A percentile compares a stretch with the other conserved stretches of the same genome.
Evolutionary conservation across 2,797 vertebrate genomes (phyloP).

Genomic region (Valencia hispanica): DNA sequence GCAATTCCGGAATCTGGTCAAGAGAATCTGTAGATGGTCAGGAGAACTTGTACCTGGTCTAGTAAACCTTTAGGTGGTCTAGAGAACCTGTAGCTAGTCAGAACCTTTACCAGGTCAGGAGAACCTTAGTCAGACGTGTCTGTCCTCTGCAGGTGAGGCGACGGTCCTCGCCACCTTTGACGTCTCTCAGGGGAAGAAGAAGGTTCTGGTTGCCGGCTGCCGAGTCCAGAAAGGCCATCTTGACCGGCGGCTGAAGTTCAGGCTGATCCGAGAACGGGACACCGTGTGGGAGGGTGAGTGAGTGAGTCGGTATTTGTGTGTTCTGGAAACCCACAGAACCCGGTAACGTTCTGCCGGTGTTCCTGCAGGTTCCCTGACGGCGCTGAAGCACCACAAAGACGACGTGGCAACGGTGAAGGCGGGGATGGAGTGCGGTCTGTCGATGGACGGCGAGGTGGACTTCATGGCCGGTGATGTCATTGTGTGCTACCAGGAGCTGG

Average conservation of each 20-base stretch:
- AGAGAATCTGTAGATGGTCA: no score
- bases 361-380: constrained; percentile 81
- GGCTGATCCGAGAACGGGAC: constrained; percentile 80
- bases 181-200: constrained; percentile 89
- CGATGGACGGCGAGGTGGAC: constrained; percentile 79
- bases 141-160: constrained; percentile 84
- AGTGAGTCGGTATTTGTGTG: no score
- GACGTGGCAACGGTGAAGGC: constrained; percentile 84
- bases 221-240: constrained; percentile 91
- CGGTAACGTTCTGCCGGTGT: not conserved
- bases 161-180: constrained; percentile 85
- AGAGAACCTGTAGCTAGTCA: no score
- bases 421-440: constrained; percentile 94
- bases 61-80: no score
- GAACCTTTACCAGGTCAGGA: no score
- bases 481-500: constrained; percentile 85
- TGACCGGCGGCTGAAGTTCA: constrained; percentile 86
- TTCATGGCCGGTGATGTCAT: constrained; percentile 86
- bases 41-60: no score
- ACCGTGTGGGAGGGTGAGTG: constrained; percentile 90
- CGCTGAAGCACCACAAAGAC: constrained; percentile 92
- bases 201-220: constrained; percentile 91
- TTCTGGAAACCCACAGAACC: no score
- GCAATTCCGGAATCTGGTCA: no score
- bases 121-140: no score